These are phyloP conservation scores for Myiozetetes cayanensis DNA, from an alignment of 2,113 vertebrate species.

Conservation along the genomic window DNA sequence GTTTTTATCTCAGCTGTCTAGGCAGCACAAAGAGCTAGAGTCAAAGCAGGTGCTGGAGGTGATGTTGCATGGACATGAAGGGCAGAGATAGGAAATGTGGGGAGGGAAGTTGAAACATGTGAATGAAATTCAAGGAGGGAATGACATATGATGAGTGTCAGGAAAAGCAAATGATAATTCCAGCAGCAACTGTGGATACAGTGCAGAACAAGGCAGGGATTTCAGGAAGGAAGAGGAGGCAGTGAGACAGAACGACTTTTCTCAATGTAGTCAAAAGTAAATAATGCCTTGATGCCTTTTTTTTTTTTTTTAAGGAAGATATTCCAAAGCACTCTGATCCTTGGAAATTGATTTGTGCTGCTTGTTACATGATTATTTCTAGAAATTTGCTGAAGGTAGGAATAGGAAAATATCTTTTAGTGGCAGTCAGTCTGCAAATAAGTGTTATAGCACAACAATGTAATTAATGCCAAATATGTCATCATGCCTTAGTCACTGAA, in stretches of 20 bases:
- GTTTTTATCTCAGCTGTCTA: not conserved
- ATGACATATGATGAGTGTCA: not conserved
- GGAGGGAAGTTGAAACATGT: not conserved
- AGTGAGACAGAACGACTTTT: not conserved
- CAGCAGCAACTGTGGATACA: not conserved
- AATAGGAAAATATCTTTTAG: not conserved
- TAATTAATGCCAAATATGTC: slow-evolving; percentile 42
- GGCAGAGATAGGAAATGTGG: not conserved
- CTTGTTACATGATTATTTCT: not conserved
- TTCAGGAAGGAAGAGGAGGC: slow-evolving; percentile 58
- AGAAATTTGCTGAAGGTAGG: not conserved
- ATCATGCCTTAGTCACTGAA: slow-evolving; percentile 20
- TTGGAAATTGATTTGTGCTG: not conserved
- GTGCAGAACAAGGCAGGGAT: not conserved
- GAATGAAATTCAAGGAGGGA: not conserved
- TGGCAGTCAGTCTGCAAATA: not conserved
- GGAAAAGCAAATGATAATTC: slow-evolving; percentile 42
- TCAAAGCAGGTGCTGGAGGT: not conserved
- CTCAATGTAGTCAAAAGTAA: not conserved
- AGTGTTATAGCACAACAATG: not conserved
- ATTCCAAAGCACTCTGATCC: not conserved
- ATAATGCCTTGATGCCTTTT: not conserved
- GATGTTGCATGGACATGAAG: not conserved
- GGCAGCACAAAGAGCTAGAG: not conserved
- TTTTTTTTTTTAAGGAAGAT: not conserved